These are phyloP conservation scores for Drosophila hawaiiensis DNA, from an alignment of 2,888 invertebrate species.

Conservation along the genomic window DNA sequence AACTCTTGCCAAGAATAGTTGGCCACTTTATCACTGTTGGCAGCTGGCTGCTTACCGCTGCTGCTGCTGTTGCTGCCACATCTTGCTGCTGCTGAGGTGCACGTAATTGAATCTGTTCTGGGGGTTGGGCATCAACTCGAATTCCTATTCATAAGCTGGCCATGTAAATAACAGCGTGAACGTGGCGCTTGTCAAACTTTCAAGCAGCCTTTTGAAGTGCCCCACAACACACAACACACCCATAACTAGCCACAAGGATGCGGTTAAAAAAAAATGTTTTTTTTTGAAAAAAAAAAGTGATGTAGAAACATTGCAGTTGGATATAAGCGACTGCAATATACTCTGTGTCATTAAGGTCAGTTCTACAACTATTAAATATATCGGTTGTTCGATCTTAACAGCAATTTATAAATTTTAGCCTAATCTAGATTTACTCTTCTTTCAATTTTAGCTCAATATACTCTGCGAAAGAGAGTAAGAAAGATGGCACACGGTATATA, in stretches of 20 bases:
- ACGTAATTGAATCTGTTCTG: slow-evolving; percentile 68
- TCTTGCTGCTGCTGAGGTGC: slow-evolving; percentile 57
- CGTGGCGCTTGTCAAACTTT: slow-evolving; percentile 73
- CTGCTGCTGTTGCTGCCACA: slow-evolving; percentile 9
- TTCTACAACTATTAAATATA: neutral
- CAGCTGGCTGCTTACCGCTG: slow-evolving; percentile 74
- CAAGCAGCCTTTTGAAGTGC: slow-evolving; percentile 68
- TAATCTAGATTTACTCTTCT: neutral
- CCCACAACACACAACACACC: slow-evolving; percentile 20
- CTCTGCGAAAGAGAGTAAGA: neutral
- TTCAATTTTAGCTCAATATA: neutral
- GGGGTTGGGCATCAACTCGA: slow-evolving; percentile 2
- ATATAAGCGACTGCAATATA: neutral
- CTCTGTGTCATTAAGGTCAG: neutral
- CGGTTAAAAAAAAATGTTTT: slow-evolving; percentile 25
- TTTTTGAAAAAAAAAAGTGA: slow-evolving; percentile 1
- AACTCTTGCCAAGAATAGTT: slow-evolving; percentile 32
- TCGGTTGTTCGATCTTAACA: no score
- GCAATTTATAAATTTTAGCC: no score
- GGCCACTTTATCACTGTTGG: slow-evolving; percentile 78
- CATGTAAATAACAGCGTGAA: slow-evolving; percentile 64
- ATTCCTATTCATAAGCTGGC: slow-evolving; percentile 69
- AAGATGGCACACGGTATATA: no score
- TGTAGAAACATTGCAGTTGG: neutral
- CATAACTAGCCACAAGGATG: slow-evolving; percentile 63